Conservation (phyloP, 2,888 invertebrate genomes). For the Andrena camellia region DNA sequence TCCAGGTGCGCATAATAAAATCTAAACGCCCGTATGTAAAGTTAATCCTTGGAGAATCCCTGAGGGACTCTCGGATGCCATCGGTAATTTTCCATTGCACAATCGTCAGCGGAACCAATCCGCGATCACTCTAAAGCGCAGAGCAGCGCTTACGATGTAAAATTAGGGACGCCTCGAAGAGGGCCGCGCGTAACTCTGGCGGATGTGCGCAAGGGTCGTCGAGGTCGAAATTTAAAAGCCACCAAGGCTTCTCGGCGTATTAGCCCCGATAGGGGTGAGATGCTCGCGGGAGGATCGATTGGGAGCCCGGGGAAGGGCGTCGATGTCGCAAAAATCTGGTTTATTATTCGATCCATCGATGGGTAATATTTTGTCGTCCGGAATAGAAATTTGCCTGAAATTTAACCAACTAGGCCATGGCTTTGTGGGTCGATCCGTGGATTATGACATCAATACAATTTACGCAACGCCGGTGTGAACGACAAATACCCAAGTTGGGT, state of each 20-base stretch:
- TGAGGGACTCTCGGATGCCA: conserved; percentile 42
- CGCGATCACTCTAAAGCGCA: conserved; percentile 12
- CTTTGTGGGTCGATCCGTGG: conserved; percentile 53
- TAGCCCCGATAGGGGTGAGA: background rate
- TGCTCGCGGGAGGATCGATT: background rate
- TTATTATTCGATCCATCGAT: conserved; percentile 53
- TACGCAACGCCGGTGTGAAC: conserved; percentile 56
- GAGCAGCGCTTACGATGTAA: background rate
- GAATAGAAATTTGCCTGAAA: conserved; percentile 63
- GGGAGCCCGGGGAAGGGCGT: background rate
- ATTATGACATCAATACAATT: conserved; percentile 63
- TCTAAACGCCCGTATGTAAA: conserved; percentile 40
- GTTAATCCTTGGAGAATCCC: conserved; percentile 53
- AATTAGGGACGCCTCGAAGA: conserved; percentile 19
- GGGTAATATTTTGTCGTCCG: conserved; percentile 41
- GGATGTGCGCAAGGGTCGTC: background rate
- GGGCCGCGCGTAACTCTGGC: conserved; percentile 7
- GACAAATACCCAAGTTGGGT: conserved; percentile 61
- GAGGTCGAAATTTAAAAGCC: background rate
- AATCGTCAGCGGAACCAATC: conserved; percentile 36
- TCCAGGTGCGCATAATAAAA: conserved; percentile 31
- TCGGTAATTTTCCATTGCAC: conserved; percentile 54
- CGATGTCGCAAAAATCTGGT: conserved; percentile 40
- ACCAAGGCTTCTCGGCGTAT: background rate
- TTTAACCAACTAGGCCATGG: conserved; percentile 68